phyloP scores from a whole-genome alignment of 2,888 invertebrate species.

The Buathra laborator region DNA sequence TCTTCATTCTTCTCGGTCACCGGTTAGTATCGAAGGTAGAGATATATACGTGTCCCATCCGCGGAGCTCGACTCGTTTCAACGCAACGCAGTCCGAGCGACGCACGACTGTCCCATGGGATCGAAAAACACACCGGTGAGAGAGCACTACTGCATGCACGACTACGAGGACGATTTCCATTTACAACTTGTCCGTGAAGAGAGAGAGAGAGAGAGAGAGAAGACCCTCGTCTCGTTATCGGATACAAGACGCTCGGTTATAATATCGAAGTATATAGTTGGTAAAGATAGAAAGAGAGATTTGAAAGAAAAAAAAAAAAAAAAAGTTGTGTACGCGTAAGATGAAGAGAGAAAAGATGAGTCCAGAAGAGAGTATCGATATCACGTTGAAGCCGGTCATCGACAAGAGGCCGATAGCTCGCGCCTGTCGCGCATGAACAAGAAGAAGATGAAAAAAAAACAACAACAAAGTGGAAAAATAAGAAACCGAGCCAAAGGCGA shows the following conservation, averaged over 20 bases:
- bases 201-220: background rate
- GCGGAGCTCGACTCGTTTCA: conserved; percentile 17
- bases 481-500: conserved; percentile 69
- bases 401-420: conserved; percentile 42
- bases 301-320: conserved; percentile 16
- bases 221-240: conserved; percentile 65
- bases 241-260: conserved; percentile 64
- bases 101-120: conserved; percentile 43
- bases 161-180: conserved; percentile 70
- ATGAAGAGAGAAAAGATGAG: conserved; percentile 32
- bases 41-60: background rate
- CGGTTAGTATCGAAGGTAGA: background rate
- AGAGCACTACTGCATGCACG: background rate
- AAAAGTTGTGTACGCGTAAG: conserved; percentile 2
- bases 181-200: conserved; percentile 68
- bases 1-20: background rate
- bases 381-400: conserved; percentile 58
- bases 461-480: conserved; percentile 52
- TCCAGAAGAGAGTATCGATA: conserved; percentile 55
- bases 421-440: conserved; percentile 50
- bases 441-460: conserved; percentile 48
- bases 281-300: conserved; percentile 20
- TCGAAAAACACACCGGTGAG: conserved; percentile 26
- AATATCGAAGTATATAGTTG: conserved; percentile 46
- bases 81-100: background rate